Evolutionary conservation across 1,140 invertebrate genomes (phyloP).

Genomic region (Eueides isabella): DNA sequence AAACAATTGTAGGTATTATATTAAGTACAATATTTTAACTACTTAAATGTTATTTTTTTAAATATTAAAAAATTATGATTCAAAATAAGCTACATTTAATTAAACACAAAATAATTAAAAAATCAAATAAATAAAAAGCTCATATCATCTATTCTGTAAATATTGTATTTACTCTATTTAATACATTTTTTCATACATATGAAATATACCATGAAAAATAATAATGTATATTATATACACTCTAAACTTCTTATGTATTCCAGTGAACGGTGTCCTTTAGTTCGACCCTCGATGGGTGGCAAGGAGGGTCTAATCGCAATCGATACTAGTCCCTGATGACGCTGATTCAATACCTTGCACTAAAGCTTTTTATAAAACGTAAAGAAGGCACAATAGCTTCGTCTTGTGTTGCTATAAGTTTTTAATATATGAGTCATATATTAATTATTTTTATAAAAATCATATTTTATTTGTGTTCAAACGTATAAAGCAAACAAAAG

Average conservation of each 20-base stretch:
- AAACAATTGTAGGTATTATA: too few relatives aligned
- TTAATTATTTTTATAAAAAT: not conserved
- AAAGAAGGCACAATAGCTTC: not conserved
- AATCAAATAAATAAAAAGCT: too few relatives aligned
- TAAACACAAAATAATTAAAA: too few relatives aligned
- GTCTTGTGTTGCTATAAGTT: not conserved
- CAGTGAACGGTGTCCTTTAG: constrained; percentile 37
- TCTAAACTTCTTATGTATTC: not conserved
- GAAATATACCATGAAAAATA: not conserved
- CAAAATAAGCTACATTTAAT: too few relatives aligned
- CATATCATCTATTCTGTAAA: too few relatives aligned
- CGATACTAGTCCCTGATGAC: constrained; percentile 56
- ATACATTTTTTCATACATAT: too few relatives aligned
- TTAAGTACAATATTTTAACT: too few relatives aligned
- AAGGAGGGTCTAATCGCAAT: constrained; percentile 58
- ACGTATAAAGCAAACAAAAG: too few relatives aligned
- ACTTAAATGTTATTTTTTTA: too few relatives aligned
- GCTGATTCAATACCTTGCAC: constrained; percentile 38
- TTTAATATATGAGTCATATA: not conserved
- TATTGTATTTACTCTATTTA: too few relatives aligned
- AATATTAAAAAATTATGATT: too few relatives aligned
- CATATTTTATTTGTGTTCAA: not conserved
- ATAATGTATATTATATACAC: not conserved
- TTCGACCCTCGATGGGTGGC: constrained; percentile 41
- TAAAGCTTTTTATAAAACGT: constrained; percentile 1